A percentile compares a stretch with the other conserved stretches of the same genome.
These are phyloP conservation scores for Geophilus truncorum DNA, from an alignment of 2,888 invertebrate genomes.

Conservation along the genomic window DNA sequence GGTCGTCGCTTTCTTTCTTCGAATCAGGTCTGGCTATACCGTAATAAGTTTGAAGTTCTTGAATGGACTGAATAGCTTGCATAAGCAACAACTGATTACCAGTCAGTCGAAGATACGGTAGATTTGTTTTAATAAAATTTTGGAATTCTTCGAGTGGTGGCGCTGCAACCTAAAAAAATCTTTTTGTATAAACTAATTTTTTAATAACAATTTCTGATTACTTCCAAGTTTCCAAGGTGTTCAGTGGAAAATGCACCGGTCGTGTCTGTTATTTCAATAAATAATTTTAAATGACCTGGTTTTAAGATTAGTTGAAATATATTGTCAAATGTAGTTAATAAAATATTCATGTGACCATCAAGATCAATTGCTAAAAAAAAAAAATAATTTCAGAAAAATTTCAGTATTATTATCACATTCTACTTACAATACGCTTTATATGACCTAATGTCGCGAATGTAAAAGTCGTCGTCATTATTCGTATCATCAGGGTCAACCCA, in stretches of 20 bases:
- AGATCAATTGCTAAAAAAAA: neutral
- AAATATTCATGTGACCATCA: neutral
- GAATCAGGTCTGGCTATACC: neutral
- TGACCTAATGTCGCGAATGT: neutral
- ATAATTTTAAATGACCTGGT: neutral
- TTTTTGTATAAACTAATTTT: neutral
- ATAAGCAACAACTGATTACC: neutral
- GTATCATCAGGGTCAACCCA: neutral
- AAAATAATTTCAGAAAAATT: neutral
- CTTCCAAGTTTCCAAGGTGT: too few species aligned
- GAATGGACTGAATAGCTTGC: neutral
- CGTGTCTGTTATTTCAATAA: neutral
- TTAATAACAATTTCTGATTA: too few species aligned
- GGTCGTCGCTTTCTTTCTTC: neutral
- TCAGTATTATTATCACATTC: neutral
- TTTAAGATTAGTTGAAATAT: neutral
- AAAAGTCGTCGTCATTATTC: too few species aligned
- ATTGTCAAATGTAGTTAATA: neutral
- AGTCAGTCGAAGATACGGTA: neutral
- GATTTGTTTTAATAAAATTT: neutral
- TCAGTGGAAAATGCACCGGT: neutral
- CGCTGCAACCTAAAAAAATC: neutral
- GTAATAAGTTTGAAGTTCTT: neutral
- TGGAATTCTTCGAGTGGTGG: neutral
- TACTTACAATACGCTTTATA: conserved; percentile 4